Percentiles rank a stretch among this genome's conserved stretches.
Conservation (phyloP, 1,140 invertebrate genomes). For the Yoshiicerus persimilis region DNA sequence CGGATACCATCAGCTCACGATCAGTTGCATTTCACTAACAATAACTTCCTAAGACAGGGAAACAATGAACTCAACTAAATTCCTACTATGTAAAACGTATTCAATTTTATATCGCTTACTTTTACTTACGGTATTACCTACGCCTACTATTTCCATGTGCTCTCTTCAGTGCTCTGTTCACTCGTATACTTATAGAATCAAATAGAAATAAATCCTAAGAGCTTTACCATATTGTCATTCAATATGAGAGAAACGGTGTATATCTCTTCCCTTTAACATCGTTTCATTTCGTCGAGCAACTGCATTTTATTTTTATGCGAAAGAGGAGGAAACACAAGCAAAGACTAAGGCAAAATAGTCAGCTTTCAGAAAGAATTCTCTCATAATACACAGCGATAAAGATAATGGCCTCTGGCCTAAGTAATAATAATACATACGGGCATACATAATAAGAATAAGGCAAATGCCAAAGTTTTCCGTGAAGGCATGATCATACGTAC, state of each 20-base stretch:
- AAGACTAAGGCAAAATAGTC: background rate
- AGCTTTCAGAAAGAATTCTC: background rate
- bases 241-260: background rate
- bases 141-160: background rate
- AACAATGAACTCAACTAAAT: background rate
- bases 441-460: conserved; percentile 15
- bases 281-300: background rate
- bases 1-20: background rate
- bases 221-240: background rate
- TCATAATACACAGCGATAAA: conserved; percentile 9
- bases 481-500: background rate
- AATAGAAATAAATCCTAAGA: background rate
- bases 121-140: background rate
- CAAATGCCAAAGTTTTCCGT: background rate
- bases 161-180: no score
- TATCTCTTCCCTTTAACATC: no score
- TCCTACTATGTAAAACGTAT: background rate
- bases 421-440: conserved; percentile 18
- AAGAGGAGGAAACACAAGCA: background rate
- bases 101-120: background rate
- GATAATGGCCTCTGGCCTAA: background rate
- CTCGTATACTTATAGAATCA: background rate
- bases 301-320: conserved; percentile 3
- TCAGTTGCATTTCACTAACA: background rate
- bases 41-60: background rate